Percentiles rank a stretch among this genome's conserved stretches.
phyloP scores from a whole-genome alignment of 2,888 invertebrate genomes.

The Rhingia campestris region DNA sequence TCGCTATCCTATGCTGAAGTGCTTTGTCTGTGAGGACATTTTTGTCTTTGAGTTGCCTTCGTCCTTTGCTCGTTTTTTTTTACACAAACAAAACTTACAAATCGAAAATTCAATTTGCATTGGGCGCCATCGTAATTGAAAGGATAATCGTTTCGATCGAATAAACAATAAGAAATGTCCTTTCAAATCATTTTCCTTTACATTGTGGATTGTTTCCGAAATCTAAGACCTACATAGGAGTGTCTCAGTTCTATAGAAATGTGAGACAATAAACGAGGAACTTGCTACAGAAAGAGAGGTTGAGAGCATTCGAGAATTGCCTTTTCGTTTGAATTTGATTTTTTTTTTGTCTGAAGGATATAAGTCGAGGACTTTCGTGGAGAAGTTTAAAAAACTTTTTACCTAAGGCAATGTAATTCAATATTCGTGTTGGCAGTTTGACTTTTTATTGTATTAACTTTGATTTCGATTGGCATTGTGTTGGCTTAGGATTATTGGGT shows the following conservation, averaged over 20 bases:
- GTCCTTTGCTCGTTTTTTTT: slow-evolving; percentile 1
- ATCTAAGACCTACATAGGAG: slow-evolving; percentile 37
- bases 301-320: slow-evolving; percentile 35
- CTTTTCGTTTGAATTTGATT: slow-evolving; percentile 25
- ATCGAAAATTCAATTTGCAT: slow-evolving; percentile 67
- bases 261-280: slow-evolving; percentile 51
- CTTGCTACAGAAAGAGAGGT: slow-evolving; percentile 49
- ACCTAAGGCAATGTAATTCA: slow-evolving; percentile 36
- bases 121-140: slow-evolving; percentile 64
- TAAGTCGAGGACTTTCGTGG: slow-evolving; percentile 33
- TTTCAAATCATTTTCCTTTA: slow-evolving; percentile 48
- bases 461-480: slow-evolving; percentile 5
- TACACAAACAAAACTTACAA: slow-evolving; percentile 17
- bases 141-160: slow-evolving; percentile 54
- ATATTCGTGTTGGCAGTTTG: slow-evolving; percentile 36
- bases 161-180: slow-evolving; percentile 54
- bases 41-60: slow-evolving; percentile 21
- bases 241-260: slow-evolving; percentile 34
- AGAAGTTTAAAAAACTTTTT: slow-evolving; percentile 30
- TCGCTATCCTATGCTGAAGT: slow-evolving; percentile 17
- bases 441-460: slow-evolving; percentile 39
- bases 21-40: not conserved
- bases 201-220: slow-evolving; percentile 41
- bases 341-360: slow-evolving; percentile 37
- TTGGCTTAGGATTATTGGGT: too few relatives aligned